These are phyloP conservation scores for Molossus molossus DNA, from an alignment of 2,797 vertebrate genomes.

Conservation along the genomic window DNA sequence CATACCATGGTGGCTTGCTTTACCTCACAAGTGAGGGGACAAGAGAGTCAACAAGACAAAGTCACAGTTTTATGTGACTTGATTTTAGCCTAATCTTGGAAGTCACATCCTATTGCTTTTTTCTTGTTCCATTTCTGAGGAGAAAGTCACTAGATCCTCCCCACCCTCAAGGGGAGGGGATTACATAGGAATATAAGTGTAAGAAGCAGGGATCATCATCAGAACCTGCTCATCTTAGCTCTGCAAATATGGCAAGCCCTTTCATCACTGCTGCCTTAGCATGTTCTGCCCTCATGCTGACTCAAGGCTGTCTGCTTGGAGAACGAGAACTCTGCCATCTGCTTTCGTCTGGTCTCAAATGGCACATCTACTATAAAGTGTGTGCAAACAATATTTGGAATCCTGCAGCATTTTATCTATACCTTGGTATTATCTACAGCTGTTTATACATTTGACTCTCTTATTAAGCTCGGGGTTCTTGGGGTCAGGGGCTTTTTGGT, in stretches of 20 bases:
- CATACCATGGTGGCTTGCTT: background rate
- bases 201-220: rapidly evolving
- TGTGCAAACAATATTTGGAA: background rate
- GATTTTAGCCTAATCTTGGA: background rate
- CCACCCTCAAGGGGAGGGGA: background rate
- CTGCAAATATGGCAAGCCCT: background rate
- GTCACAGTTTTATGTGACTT: background rate
- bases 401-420: background rate
- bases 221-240: background rate
- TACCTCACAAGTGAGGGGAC: background rate
- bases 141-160: background rate
- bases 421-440: background rate
- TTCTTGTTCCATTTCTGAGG: background rate
- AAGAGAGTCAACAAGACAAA: background rate
- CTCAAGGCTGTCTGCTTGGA: background rate
- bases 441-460: background rate
- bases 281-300: background rate
- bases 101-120: background rate
- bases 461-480: background rate
- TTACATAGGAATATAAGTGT: too few relatives aligned
- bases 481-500: background rate
- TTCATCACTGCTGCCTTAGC: background rate
- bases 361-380: background rate
- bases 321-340: background rate
- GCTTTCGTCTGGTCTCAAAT: background rate